Conservation (phyloP, 1,140 invertebrate genomes). For the Brachionus sp. region DNA sequence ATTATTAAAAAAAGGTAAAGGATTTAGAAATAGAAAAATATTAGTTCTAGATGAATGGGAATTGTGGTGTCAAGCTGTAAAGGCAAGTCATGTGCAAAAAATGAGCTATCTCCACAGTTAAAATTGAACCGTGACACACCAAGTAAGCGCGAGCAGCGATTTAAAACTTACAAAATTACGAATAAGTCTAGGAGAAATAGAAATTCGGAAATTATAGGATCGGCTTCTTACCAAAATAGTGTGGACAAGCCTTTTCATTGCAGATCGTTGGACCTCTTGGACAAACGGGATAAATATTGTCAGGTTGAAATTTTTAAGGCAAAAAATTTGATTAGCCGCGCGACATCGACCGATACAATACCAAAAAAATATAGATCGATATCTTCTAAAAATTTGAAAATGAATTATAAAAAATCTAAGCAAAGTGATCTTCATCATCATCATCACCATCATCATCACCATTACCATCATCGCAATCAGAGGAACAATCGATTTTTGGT, state of each 20-base stretch:
- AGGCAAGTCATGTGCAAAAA: background rate
- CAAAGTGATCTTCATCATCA: background rate
- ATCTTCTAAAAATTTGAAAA: background rate
- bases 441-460: slow-evolving; percentile 13
- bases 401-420: background rate
- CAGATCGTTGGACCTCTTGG: background rate
- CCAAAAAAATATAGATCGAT: background rate
- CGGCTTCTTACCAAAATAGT: background rate
- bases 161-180: slow-evolving; percentile 19
- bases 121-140: background rate
- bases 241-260: background rate
- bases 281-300: background rate
- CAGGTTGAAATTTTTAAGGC: background rate
- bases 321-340: background rate
- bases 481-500: background rate
- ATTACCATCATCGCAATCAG: background rate
- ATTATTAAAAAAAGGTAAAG: background rate
- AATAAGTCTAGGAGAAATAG: background rate
- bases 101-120: background rate
- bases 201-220: background rate
- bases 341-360: background rate
- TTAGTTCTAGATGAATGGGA: slow-evolving; percentile 34
- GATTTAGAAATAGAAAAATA: background rate
- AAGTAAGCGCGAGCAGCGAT: slow-evolving; percentile 6
- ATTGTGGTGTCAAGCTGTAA: slow-evolving; percentile 31